Conservation (phyloP, 2,797 vertebrate species). For the Synanceia verrucosa region DNA sequence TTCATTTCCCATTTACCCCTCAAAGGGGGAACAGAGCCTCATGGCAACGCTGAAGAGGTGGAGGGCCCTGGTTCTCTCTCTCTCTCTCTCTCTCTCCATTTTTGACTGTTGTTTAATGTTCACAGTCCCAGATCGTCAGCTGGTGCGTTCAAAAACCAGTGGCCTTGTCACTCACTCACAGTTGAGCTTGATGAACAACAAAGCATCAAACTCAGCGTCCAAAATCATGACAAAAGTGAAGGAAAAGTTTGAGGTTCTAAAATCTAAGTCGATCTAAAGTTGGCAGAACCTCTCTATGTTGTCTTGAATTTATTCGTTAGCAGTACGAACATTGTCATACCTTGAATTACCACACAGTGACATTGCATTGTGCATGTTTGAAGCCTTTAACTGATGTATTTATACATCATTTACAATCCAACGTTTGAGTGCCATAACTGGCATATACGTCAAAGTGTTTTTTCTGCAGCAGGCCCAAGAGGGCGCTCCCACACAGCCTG, state of each 20-base stretch:
- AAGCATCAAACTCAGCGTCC: not conserved
- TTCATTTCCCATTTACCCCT: slow-evolving; percentile 55
- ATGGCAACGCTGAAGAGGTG: not conserved
- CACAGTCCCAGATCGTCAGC: not conserved
- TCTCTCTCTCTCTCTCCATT: not conserved
- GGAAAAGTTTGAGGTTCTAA: not conserved
- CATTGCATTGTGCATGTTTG: not conserved
- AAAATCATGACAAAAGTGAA: not conserved
- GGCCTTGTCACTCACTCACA: slow-evolving; percentile 1
- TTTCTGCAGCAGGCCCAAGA: too few species aligned
- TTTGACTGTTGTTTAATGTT: not conserved
- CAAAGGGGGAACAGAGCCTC: not conserved
- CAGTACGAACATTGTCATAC: not conserved
- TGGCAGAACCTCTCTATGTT: not conserved
- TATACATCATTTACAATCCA: too few species aligned
- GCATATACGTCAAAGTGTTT: too few species aligned
- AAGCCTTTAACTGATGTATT: too few species aligned
- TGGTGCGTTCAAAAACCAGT: not conserved
- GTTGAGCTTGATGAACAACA: too few species aligned
- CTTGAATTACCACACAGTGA: slow-evolving; percentile 17
- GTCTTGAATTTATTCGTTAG: not conserved
- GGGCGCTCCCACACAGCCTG: too few species aligned
- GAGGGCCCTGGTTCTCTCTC: not conserved
- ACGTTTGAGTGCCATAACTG: too few species aligned
- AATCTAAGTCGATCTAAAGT: not conserved